Percentiles rank a stretch among this genome's conserved stretches.
Evolutionary conservation across 2,113 vertebrate species (phyloP).

Genomic region (Neodon shergylaensis): DNA sequence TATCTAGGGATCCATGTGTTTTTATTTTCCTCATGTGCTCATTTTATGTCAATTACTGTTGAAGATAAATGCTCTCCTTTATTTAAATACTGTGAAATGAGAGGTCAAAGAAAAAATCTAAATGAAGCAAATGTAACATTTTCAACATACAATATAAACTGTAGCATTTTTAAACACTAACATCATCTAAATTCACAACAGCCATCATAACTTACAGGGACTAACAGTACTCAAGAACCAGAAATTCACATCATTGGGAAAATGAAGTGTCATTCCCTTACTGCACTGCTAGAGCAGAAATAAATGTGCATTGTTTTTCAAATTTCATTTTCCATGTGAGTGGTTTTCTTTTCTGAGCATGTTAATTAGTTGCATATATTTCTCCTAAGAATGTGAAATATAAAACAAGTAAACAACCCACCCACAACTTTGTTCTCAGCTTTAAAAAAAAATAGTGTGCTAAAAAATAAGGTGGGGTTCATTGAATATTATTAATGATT

Average conservation of each 20-base stretch:
- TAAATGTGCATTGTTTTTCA: slow-evolving; percentile 63
- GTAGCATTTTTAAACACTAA: background rate
- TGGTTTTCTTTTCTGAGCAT: slow-evolving; percentile 49
- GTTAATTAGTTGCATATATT: slow-evolving; percentile 58
- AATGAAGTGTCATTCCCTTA: slow-evolving; percentile 43
- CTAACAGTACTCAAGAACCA: slow-evolving; percentile 44
- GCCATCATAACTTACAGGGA: background rate
- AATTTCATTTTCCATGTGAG: slow-evolving; percentile 72
- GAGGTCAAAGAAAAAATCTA: background rate
- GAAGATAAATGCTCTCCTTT: background rate
- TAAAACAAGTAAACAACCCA: slow-evolving; percentile 54
- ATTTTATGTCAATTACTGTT: background rate
- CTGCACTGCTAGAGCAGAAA: slow-evolving; percentile 70
- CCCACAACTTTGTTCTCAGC: slow-evolving; percentile 18
- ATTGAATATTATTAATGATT: slow-evolving; percentile 43
- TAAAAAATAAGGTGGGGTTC: slow-evolving; percentile 44
- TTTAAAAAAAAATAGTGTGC: background rate
- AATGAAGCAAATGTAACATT: background rate
- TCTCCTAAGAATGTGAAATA: slow-evolving; percentile 54
- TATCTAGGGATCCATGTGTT: background rate
- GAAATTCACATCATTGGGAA: slow-evolving; percentile 33
- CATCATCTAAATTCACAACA: background rate
- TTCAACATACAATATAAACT: slow-evolving; percentile 56
- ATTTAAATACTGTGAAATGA: slow-evolving; percentile 19
- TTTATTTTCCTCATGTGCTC: background rate